phyloP scores from a whole-genome alignment of 2,113 vertebrate genomes.

The Pluvianellus socialis region DNA sequence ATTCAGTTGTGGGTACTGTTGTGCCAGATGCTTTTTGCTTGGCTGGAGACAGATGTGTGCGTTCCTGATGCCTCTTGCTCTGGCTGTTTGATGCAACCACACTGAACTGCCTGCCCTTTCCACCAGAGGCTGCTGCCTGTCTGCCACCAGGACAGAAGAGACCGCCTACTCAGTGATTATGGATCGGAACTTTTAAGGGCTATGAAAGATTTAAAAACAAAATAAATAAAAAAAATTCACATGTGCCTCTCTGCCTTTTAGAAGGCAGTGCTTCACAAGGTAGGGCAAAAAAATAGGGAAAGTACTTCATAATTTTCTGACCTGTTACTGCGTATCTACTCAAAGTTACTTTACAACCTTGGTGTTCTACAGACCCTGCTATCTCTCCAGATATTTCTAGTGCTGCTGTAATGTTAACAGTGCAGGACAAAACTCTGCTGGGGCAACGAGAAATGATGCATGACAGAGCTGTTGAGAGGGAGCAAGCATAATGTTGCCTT shows the following conservation, averaged over 20 bases:
- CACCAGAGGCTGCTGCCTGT: not conserved
- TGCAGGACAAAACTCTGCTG: not conserved
- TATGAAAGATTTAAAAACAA: not conserved
- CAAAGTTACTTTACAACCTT: not conserved
- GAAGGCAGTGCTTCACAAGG: not conserved
- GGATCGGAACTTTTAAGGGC: not conserved
- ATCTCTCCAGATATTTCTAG: not conserved
- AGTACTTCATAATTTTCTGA: not conserved
- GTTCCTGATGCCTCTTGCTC: not conserved
- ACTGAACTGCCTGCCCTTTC: not conserved
- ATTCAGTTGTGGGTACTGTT: not conserved
- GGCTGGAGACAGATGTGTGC: not conserved
- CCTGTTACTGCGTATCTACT: not conserved
- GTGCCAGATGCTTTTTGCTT: not conserved
- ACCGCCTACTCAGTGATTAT: not conserved
- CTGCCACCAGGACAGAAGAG: not conserved
- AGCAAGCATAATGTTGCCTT: not conserved
- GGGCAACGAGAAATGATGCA: not conserved
- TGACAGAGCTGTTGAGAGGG: not conserved
- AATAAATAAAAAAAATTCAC: accelerated
- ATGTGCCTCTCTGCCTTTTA: not conserved
- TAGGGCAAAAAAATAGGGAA: not conserved
- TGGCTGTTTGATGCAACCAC: not conserved
- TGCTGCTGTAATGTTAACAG: not conserved
- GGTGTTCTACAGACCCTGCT: not conserved